phyloP scores from a whole-genome alignment of 1,140 invertebrate genomes.

The Drosophila takahashii region DNA sequence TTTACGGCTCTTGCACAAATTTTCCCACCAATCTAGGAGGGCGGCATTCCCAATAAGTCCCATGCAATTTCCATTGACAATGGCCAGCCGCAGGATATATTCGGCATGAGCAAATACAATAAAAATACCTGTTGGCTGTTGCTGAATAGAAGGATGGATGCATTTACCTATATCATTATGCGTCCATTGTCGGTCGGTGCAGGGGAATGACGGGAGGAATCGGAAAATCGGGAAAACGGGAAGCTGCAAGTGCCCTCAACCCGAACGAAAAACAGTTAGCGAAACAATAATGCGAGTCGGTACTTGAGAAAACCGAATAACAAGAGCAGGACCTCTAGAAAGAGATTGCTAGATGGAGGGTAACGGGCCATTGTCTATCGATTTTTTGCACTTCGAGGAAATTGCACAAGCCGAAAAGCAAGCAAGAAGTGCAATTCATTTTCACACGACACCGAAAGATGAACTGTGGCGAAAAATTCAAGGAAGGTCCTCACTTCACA shows the following conservation, averaged over 20 bases:
- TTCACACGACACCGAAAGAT: conserved; percentile 56
- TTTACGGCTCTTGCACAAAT: conserved; percentile 64
- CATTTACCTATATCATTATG: conserved; percentile 65
- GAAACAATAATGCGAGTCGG: conserved; percentile 44
- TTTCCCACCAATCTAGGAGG: conserved; percentile 56
- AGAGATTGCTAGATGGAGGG: conserved; percentile 38
- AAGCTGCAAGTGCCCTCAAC: conserved; percentile 47
- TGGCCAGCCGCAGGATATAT: conserved; percentile 80
- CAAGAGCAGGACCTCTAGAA: conserved; percentile 33
- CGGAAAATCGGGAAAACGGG: conserved; percentile 5
- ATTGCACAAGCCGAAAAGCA: conserved; percentile 46
- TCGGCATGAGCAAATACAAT: conserved; percentile 79
- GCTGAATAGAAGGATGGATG: conserved; percentile 42
- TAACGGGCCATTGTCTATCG: conserved; percentile 68
- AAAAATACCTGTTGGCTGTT: conserved; percentile 78
- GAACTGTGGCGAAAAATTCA: conserved; percentile 54
- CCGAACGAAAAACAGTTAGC: conserved; percentile 49
- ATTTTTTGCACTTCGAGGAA: conserved; percentile 71
- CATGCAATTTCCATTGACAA: conserved; percentile 65
- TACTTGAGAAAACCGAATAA: conserved; percentile 48
- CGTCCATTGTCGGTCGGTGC: conserved; percentile 16
- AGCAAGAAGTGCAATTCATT: conserved; percentile 70
- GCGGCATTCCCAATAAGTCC: conserved; percentile 52
- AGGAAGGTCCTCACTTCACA: conserved; percentile 16
- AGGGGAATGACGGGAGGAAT: not conserved